Base-by-base conservation (phyloP, 2,888 invertebrate genomes). In the Caenorhabditis becei region DNA sequence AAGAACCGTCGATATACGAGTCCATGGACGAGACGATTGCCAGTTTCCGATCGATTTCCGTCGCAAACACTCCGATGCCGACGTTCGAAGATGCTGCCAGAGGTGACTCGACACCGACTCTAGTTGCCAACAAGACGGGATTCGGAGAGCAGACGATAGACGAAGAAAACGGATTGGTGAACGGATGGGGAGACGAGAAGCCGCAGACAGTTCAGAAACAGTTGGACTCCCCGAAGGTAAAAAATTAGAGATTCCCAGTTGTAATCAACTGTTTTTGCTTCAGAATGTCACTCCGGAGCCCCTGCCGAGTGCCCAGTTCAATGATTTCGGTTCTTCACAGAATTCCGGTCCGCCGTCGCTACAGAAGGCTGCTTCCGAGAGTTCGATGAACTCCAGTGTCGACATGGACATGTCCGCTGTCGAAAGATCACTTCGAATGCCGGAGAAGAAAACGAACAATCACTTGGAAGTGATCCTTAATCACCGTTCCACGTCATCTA, bases 11-110 rank as follows among this genome's bases (percentile, higher is more conserved):
- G 10, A 10, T 41, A n/a, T 58, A 18, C 1, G 58, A 69, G 18
- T 8, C 41, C 5, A 5, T 18, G 23, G 51, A 70, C 37, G 70
- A 51, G 10, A 61, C 59, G 47, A 41, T 59, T 2, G 59, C 59
- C 8, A 70, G 70, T 26, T 35, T 59, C 5, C 70, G 47, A 5
- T 70, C 70, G 3, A 20, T 4, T 3, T 28, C 49, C 7, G 49
- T 61, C 5, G n/a, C n/a, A n/a, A n/a, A n/a, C n/a, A 70, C 51
- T 18, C 70, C 59, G 41, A 51, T 61, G 14, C 70, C 70, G 51
- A 59, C 70, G 24, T 59, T 41, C 41, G 41, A 41, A 2, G 41
- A 32, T 4, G 5, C 20, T 10, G 8, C 10, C 18, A 58, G 18
- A 49, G 59, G 49, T 23, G 69, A 67, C 7, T 18, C 11, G 10